A percentile compares a stretch with the other conserved stretches of the same genome.
These are phyloP conservation scores for Oreochromis niloticus DNA, from an alignment of 2,113 vertebrate genomes.

Conservation along the genomic window DNA sequence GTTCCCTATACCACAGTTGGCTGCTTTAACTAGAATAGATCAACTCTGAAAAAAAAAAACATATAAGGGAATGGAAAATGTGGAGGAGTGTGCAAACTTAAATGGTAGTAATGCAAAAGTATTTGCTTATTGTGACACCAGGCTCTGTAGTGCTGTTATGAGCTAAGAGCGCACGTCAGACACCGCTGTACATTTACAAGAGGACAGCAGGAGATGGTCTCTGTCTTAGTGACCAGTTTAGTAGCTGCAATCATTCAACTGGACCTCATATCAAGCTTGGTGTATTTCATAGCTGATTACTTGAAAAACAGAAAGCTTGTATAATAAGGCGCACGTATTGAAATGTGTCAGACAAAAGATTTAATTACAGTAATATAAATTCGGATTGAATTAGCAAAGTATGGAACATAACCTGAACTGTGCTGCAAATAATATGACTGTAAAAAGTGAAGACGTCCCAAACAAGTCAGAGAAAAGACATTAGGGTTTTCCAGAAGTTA, in stretches of 20 bases:
- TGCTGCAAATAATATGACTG: neutral
- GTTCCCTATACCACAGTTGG: fast-evolving
- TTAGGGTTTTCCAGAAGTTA: neutral
- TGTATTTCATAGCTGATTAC: neutral
- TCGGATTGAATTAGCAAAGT: neutral
- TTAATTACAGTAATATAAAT: neutral
- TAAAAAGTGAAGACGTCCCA: neutral
- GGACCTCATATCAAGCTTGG: neutral
- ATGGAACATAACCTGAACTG: fast-evolving
- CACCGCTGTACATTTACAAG: neutral
- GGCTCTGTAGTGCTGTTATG: neutral
- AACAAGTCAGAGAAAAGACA: neutral
- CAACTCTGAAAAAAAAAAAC: no score
- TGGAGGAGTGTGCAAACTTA: neutral
- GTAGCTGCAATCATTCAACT: fast-evolving
- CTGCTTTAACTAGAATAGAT: neutral
- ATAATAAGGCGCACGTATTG: fast-evolving
- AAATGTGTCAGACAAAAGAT: neutral
- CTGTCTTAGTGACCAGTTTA: neutral
- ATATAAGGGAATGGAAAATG: fast-evolving
- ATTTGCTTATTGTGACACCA: neutral
- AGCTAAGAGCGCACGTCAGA: neutral
- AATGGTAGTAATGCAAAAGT: neutral
- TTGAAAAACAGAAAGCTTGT: neutral
- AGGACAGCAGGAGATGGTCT: neutral